Conservation (phyloP, 2,888 invertebrate species). For the Liposcelis brunnea region DNA sequence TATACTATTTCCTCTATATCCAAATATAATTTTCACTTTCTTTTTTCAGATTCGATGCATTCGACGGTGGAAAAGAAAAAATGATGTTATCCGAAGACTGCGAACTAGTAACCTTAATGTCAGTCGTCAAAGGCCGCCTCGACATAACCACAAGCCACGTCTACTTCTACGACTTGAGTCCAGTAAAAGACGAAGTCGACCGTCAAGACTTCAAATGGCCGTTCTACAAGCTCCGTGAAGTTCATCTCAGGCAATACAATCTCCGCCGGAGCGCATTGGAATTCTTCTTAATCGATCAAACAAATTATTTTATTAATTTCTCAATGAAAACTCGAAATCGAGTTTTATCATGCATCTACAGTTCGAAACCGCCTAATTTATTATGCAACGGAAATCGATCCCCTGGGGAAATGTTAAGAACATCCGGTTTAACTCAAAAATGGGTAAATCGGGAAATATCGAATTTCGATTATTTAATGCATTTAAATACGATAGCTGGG, state of each 20-base stretch:
- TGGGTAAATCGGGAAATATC: slow-evolving; percentile 51
- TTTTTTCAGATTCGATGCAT: neutral
- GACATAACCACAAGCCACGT: slow-evolving; percentile 41
- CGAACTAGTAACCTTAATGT: slow-evolving; percentile 40
- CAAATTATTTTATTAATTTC: slow-evolving; percentile 46
- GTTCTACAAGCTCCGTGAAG: slow-evolving; percentile 37
- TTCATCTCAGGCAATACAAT: slow-evolving; percentile 45
- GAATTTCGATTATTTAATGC: slow-evolving; percentile 60
- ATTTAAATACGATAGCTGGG: slow-evolving; percentile 53
- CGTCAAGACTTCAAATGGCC: slow-evolving; percentile 34
- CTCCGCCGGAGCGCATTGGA: slow-evolving; percentile 43
- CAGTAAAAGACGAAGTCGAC: slow-evolving; percentile 31
- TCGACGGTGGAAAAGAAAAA: slow-evolving; percentile 29
- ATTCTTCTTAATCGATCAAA: slow-evolving; percentile 44
- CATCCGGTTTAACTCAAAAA: slow-evolving; percentile 40
- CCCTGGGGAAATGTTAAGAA: slow-evolving; percentile 38
- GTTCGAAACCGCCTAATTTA: slow-evolving; percentile 39
- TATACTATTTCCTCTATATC: no score
- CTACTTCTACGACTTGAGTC: slow-evolving; percentile 39
- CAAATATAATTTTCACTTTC: no score
- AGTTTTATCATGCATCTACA: slow-evolving; percentile 39
- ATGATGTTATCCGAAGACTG: slow-evolving; percentile 40
- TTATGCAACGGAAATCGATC: slow-evolving; percentile 38
- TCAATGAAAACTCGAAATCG: slow-evolving; percentile 41
- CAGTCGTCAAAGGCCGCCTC: slow-evolving; percentile 38